Base-by-base conservation (phyloP, 2,797 vertebrate genomes). In the Pangasius larnaudii region DNA sequence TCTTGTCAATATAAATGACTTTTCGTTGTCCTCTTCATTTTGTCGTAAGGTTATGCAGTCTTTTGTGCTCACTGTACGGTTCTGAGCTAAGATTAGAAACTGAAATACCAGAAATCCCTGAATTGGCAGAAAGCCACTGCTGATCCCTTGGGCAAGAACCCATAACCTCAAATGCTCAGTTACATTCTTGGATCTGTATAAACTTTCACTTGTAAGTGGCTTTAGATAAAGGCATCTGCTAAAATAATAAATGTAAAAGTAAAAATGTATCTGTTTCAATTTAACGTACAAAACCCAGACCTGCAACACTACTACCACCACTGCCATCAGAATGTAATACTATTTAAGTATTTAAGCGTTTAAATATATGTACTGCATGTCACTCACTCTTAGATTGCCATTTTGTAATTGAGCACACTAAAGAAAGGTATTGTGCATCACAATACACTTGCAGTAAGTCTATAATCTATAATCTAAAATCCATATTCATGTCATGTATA, bases 31-130 rank as follows among this genome's bases (percentile, higher is more conserved):
- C 19, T 72, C 22, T 72, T 72, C 11, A 74, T 74, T 46, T 74
- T 74, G 69, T 39, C 18, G 1, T 7, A 39, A 71, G 18, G 33
- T 39, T 39, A 71, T 39, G 18, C 69, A 71, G 22, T 39, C 8
- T 16, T 67, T 30, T 30, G 53, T 56, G 53, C 53, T 18, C 53
- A 56, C 53, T 56, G 59, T 30, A 33, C 0, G 0, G 63, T 33
- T 67, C n/a, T 72, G 39, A 33, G 18, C 30, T 58, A 80, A 80
- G 30, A 19, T 51, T 77, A 36, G 74, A 80, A 58, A 24, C 51
- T 80, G 78, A 79, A 80, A 80, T 58, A 80, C 30, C 53, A 59
- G 53, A 80, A 59, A 59, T 59, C 33, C 30, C 33, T 36, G 53
- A 19, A 24, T 80, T 80, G 10, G 3, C 30, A 58, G 22, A 80